Evolutionary conservation across 30 jellyfish, hydroid and myxozoan species (phyloP), one percentile per base, ranked within the genome.

Genomic region (Aurelia coerulea): DNA sequence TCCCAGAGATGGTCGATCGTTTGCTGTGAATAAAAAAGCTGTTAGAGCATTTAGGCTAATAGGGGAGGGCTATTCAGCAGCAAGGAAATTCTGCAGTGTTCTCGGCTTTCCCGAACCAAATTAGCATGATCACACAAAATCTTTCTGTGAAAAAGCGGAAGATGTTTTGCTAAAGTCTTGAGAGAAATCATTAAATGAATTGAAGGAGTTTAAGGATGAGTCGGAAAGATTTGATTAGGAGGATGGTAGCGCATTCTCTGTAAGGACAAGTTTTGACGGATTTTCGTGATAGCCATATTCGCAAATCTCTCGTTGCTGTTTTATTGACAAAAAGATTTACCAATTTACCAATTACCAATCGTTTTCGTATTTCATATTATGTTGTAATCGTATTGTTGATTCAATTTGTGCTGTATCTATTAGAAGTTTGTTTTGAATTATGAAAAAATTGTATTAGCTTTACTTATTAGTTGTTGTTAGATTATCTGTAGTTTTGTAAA

Each of bases 51-150:
- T 78, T 42, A 16, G 80, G 35, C 29, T 42, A 10, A 54, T 58
- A 50, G 88, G 88, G 13, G 54, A 18, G 32, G 88, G 84, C 18
- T 7, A 42, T 50, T 23, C 65, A 16, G 88, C 88, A 15, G 88
- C 88, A 12, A 23, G 39, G 2, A 78, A 54, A 62, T 12, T 62
- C 29, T 78, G 63, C 63, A 32, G 37, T 13, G 78, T 52, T 51
- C 41, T 74, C 16, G 49, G 49, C 14, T 33, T 74, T 16, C 50
- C 70, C 10, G 34, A 10, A 33, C 76, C 85, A 5, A 37, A 17
- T 12, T 74, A 79, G 73, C 46, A 39, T 37, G 49, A 37, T 37
- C 49, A 37, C 5, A 37, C 49, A 2, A 37, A 37, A 37, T 2
- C 5, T 37, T 2, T 37, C 49, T 37, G 49, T 5, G 49, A 37